Evolutionary conservation across 2,113 vertebrate species (phyloP).

Genomic region (Fregata magnificens): DNA sequence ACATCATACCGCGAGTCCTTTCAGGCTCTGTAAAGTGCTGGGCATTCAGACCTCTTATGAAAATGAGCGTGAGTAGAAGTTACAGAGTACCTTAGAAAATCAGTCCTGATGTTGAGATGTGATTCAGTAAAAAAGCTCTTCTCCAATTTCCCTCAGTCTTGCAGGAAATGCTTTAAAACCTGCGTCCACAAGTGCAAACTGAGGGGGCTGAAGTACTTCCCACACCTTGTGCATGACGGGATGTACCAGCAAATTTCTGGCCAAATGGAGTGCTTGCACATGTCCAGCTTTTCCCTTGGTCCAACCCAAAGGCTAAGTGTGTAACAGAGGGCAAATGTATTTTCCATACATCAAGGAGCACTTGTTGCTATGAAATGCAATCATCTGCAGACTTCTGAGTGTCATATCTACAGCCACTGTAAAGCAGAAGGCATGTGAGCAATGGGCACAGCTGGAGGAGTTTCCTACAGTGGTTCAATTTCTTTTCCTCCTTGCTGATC

Average conservation of each 20-base stretch:
- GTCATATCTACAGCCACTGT: not conserved
- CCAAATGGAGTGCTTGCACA: rapidly evolving
- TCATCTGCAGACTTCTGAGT: not conserved
- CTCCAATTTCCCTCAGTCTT: not conserved
- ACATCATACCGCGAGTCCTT: rapidly evolving
- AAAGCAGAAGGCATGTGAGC: not conserved
- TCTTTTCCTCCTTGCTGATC: not conserved
- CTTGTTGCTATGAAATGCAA: not conserved
- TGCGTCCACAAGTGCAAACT: not conserved
- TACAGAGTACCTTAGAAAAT: not conserved
- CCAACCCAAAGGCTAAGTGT: not conserved
- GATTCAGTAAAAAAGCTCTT: not conserved
- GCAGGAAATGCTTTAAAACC: not conserved
- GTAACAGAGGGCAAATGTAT: not conserved
- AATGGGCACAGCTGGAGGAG: not conserved
- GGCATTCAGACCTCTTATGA: not conserved
- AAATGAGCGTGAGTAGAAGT: not conserved
- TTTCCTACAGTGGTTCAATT: not conserved
- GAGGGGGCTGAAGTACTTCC: not conserved
- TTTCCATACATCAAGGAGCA: not conserved
- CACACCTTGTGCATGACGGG: rapidly evolving
- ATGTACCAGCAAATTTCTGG: not conserved
- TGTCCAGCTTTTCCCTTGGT: not conserved
- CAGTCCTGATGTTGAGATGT: not conserved
- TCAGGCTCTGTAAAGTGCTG: not conserved